Conservation (phyloP, 1,140 invertebrate genomes). For the Zaprionus africanus region DNA sequence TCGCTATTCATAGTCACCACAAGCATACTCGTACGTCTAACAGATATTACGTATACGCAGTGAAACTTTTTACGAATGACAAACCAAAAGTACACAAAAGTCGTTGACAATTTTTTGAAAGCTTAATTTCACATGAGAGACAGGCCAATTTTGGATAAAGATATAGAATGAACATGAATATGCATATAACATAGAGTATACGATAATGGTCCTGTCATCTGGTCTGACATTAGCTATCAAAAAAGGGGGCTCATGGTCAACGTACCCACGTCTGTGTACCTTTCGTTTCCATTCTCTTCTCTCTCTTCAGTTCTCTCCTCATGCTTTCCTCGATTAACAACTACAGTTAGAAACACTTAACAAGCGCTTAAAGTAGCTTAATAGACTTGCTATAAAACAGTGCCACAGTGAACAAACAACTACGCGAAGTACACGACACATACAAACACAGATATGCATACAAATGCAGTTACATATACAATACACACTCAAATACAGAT, state of each 20-base stretch:
- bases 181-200: constrained; percentile 2
- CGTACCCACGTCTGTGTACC: constrained; percentile 57
- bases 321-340: not conserved
- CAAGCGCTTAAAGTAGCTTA: constrained; percentile 53
- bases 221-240: constrained; percentile 61
- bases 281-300: constrained; percentile 39
- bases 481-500: not conserved
- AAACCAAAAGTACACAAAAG: constrained; percentile 72
- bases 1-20: constrained; percentile 9
- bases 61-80: constrained; percentile 53
- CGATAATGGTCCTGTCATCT: constrained; percentile 6
- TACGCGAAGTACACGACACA: not conserved
- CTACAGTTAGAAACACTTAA: constrained; percentile 56
- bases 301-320: constrained; percentile 5
- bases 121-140: constrained; percentile 55
- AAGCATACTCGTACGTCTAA: constrained; percentile 1
- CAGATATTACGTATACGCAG: constrained; percentile 70
- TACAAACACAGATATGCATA: not conserved
- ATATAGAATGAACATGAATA: constrained; percentile 10
- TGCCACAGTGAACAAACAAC: constrained; percentile 10
- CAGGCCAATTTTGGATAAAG: constrained; percentile 26
- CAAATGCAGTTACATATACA: not conserved
- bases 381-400: constrained; percentile 39
- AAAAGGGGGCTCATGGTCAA: constrained; percentile 71
- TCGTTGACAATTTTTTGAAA: constrained; percentile 70